A percentile compares a stretch with the other conserved stretches of the same genome.
These are phyloP conservation scores for Polymixis lichenea DNA, from an alignment of 2,888 invertebrate genomes.

Conservation along the genomic window DNA sequence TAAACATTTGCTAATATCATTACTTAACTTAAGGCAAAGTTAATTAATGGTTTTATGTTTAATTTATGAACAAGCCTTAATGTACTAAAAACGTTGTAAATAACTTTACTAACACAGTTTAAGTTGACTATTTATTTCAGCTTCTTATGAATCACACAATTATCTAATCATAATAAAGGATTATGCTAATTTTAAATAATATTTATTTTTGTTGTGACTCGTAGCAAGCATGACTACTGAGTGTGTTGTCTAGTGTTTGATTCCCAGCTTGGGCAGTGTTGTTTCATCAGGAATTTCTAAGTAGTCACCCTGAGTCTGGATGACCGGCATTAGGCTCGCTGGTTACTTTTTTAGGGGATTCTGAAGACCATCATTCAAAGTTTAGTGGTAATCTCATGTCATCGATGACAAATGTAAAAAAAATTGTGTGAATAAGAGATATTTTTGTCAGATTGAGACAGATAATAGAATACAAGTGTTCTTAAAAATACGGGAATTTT, in stretches of 20 bases:
- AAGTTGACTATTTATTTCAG: conserved; percentile 9
- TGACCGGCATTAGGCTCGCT: background rate
- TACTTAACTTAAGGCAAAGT: too few species aligned
- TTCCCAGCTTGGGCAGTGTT: background rate
- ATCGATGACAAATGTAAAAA: background rate
- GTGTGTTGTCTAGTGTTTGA: background rate
- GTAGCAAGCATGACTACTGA: background rate
- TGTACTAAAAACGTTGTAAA: conserved; percentile 10
- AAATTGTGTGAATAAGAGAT: background rate
- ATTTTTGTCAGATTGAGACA: background rate
- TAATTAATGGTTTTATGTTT: background rate
- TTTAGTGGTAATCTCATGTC: background rate
- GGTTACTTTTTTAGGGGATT: background rate
- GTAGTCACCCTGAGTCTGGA: background rate
- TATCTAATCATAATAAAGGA: conserved; percentile 34
- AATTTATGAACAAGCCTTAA: background rate
- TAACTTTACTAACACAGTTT: conserved; percentile 29
- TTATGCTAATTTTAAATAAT: conserved; percentile 26
- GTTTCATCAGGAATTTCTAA: background rate
- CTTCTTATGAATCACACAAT: background rate
- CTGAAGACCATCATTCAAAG: background rate
- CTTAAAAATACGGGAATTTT: background rate
- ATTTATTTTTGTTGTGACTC: conserved; percentile 39
- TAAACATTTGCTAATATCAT: too few species aligned
- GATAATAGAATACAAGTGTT: background rate